A percentile compares a stretch with the other conserved stretches of the same genome.
These are phyloP conservation scores for Saccopteryx bilineata DNA, from an alignment of 2,113 vertebrate species.

Conservation along the genomic window DNA sequence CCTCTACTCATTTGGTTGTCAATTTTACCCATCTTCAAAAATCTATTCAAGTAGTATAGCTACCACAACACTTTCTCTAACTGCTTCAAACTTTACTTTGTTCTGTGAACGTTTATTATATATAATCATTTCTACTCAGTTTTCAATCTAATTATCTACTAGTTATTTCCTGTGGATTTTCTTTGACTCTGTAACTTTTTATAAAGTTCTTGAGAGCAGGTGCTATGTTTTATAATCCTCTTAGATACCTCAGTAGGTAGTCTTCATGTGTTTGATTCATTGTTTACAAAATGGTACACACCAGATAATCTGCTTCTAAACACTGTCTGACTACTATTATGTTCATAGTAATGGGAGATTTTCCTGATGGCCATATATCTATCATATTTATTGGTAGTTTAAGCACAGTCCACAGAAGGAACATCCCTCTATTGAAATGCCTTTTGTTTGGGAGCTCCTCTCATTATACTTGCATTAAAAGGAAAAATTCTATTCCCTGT, in stretches of 20 bases:
- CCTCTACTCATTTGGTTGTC: not conserved
- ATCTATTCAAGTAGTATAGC: not conserved
- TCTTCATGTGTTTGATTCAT: not conserved
- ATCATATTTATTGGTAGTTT: not conserved
- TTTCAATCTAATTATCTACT: constrained; percentile 15
- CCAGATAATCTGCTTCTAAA: not conserved
- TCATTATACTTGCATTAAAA: not conserved
- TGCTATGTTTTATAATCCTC: constrained; percentile 8
- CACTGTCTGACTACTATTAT: not conserved
- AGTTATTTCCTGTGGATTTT: constrained; percentile 40
- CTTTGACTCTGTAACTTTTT: not conserved
- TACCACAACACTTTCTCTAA: not conserved
- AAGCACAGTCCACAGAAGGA: not conserved
- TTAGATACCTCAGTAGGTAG: not conserved
- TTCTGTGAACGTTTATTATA: not conserved
- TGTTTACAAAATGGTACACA: not conserved
- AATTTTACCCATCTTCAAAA: constrained; percentile 5
- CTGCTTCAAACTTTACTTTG: not conserved
- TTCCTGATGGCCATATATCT: not conserved
- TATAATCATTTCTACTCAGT: constrained; percentile 17
- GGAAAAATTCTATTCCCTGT: not conserved
- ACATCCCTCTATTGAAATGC: not conserved
- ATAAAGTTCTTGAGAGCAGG: not conserved
- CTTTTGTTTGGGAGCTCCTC: not conserved
- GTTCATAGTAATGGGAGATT: not conserved